Evolutionary conservation across 92 coral and sea anemone genomes (phyloP), one percentile per base, ranked within the genome.

Genomic region (Umimayanthus chanpuru): DNA sequence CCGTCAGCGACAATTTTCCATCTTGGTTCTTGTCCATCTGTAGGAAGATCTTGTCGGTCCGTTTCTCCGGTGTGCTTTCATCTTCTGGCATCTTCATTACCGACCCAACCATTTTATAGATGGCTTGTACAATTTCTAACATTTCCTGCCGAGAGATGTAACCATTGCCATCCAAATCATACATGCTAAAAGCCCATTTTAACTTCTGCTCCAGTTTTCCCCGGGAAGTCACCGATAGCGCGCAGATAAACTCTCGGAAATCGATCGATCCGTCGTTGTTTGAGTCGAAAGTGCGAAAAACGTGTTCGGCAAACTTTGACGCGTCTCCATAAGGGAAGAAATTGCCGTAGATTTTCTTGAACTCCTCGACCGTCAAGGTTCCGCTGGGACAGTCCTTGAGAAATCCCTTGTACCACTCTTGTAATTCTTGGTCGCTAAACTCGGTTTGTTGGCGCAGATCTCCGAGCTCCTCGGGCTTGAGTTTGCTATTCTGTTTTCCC

Each of bases 81-180:
- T 94, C 98, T 82, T 96, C 98, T 4, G 98, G 98, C 98, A 96
- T 96, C 88, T 93, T 95, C 98, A 94, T 94, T 10, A 96, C 98
- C 5, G 95, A 85, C 32, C 98, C 98, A 70, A 96, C 98, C 98
- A 96, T 96, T 93, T 96, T 96, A 92, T 96, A 96, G 90, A 96
- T 96, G 44, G 98, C 98, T 87, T 91, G 85, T 39, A 96, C 98
- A 64, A 96, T 96, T 76, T 96, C 98, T 89, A 96, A 86, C 98
- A 96, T 96, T 77, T 96, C 98, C 7, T 92, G 93, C 72, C 90
- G 89, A 20, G 94, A 90, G 84, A 93, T 94, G 91, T 82, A 92
- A 4, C 98, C 98, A 89, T 96, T 94, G 39, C 95, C 98, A 56
- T 96, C 98, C 28, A 92, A 88, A 88, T 96, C 98, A 79, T 96